Evolutionary conservation across 2,888 invertebrate genomes (phyloP).

Genomic region (Trissolcus brochymenae): DNA sequence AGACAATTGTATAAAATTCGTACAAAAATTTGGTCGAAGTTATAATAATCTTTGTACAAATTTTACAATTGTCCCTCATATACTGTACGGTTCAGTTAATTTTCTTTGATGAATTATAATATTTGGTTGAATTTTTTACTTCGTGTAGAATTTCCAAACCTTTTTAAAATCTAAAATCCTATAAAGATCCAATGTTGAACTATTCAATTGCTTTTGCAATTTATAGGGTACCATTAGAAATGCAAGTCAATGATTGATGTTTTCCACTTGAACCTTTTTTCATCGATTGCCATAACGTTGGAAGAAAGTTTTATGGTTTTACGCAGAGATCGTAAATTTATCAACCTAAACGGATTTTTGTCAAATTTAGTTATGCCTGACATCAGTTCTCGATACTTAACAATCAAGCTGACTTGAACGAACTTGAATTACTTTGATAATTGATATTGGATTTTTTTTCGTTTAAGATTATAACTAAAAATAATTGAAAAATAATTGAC

Average conservation of each 20-base stretch:
- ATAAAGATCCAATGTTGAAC: constrained; percentile 5
- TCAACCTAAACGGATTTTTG: constrained; percentile 21
- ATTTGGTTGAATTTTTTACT: too few species aligned
- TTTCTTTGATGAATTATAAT: too few species aligned
- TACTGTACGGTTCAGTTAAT: too few species aligned
- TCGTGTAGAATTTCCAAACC: too few species aligned
- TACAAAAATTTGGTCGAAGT: too few species aligned
- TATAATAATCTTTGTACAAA: too few species aligned
- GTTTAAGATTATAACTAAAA: constrained; percentile 9
- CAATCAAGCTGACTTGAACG: not conserved
- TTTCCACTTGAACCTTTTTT: constrained; percentile 20
- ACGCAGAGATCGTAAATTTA: constrained; percentile 8
- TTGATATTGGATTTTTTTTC: constrained; percentile 6
- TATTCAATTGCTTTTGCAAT: constrained; percentile 23
- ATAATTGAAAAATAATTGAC: too few species aligned
- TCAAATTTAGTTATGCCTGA: constrained; percentile 6
- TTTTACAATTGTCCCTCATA: too few species aligned
- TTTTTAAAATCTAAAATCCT: too few species aligned
- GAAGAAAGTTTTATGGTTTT: constrained; percentile 24
- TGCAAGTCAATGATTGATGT: constrained; percentile 22
- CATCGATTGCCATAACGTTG: constrained; percentile 28
- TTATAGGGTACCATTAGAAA: constrained; percentile 3
- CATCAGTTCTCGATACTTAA: constrained; percentile 8
- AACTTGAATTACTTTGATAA: constrained; percentile 20
- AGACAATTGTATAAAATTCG: too few species aligned